A percentile compares a stretch with the other conserved stretches of the same genome.
phyloP scores from a whole-genome alignment of 2,113 vertebrate species.

The Anguilla rostrata region DNA sequence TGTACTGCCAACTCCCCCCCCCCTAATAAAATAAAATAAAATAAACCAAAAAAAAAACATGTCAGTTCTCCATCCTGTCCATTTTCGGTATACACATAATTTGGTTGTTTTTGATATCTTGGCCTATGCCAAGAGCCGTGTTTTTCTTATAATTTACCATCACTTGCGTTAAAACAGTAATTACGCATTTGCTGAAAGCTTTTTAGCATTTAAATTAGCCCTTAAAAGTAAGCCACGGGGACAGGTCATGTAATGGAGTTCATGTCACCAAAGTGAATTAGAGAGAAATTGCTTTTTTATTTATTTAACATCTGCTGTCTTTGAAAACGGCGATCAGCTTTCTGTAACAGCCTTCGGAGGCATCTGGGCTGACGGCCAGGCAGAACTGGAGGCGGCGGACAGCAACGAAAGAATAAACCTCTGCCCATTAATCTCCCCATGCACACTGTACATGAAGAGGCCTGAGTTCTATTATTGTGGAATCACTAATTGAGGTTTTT shows the following conservation, averaged over 20 bases:
- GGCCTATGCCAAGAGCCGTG: conserved; percentile 11
- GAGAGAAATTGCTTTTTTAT: neutral
- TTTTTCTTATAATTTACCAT: conserved; percentile 15
- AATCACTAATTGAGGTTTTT: neutral
- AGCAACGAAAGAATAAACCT: conserved; percentile 26
- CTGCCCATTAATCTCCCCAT: conserved; percentile 8
- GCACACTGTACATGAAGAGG: neutral
- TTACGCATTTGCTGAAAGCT: conserved; percentile 25
- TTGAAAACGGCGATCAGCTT: conserved; percentile 21
- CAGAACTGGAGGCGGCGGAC: conserved; percentile 8
- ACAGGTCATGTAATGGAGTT: conserved; percentile 16
- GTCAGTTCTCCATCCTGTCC: neutral
- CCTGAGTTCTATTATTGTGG: neutral
- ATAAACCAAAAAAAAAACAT: neutral
- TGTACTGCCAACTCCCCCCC: neutral
- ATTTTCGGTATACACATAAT: neutral
- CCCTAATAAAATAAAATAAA: neutral
- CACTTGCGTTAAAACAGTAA: conserved; percentile 14
- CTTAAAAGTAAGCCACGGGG: conserved; percentile 19
- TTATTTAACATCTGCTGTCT: conserved; percentile 23
- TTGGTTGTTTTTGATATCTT: conserved; percentile 3
- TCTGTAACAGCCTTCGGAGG: conserved; percentile 1
- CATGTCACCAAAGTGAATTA: neutral
- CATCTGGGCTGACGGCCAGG: conserved; percentile 19
- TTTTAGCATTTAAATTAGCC: conserved; percentile 33